Evolutionary conservation across 2,888 invertebrate genomes (phyloP), one percentile per base, ranked within the genome.

Genomic region (Xestia xanthographa): DNA sequence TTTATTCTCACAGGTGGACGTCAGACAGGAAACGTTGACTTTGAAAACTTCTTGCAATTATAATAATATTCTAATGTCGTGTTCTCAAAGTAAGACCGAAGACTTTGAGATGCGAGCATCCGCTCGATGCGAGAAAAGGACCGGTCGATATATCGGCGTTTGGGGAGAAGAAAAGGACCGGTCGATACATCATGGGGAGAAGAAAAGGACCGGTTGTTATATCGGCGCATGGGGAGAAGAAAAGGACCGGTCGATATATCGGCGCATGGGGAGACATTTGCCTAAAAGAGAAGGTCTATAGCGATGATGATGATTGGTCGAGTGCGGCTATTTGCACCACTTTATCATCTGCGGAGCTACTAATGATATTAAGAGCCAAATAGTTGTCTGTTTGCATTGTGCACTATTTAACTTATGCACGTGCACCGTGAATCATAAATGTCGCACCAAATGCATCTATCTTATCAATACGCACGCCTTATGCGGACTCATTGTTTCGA

Each of bases 401-500:
- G 50, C 75, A 75, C 26, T n/a, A 62, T n/a, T 56, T 3, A 58
- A 3, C 12, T 3, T 9, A 58, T 20, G 45, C 82, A 65, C 48
- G 73, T 73, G 72, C 74, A 29, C 2, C 4, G 56, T 65, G 63
- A 75, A 56, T 75, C 65, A 75, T 56, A 22, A 11, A 17, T 38
- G 22, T 22, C 45, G n/a, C 45, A 53, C 34, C 62, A 9, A 77
- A 77, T 53, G 29, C 45, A 45, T 17, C n/a, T 53, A 26, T 38
- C 43, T 56, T 34, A 79, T 66, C n/a, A 48, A 79, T 62, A 48
- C 17, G 12, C 45, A 53, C 20, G 53, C 80, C 80, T 56, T 71
- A n/a, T 53, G 48, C 29, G 38, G 34, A 43, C 34, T 60, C 60
- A 56, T 66, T 80, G 80, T 84, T 84, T 79, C n/a, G 14, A 48